Percentiles rank a stretch among this genome's conserved stretches.
phyloP scores from a whole-genome alignment of 2,888 invertebrate genomes.

The Pyrocoelia pectoralis region DNA sequence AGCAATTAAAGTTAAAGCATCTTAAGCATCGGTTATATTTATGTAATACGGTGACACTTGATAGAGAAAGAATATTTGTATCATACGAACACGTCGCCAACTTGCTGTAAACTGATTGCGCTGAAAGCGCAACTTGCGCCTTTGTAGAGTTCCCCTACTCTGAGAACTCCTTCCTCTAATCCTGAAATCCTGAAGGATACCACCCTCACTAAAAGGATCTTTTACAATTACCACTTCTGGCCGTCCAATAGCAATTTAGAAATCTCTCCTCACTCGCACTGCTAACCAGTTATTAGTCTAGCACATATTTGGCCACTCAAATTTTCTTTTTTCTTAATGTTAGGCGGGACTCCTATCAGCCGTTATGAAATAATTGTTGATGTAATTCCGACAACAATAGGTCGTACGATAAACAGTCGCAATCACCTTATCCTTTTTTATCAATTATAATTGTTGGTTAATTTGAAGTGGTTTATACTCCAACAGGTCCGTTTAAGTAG shows the following conservation, averaged over 20 bases:
- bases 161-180: slow-evolving; percentile 46
- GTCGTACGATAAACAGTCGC: slow-evolving; percentile 25
- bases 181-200: slow-evolving; percentile 51
- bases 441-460: slow-evolving; percentile 22
- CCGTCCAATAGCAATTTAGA: slow-evolving; percentile 20
- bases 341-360: neutral
- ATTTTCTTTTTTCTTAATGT: neutral
- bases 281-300: slow-evolving; percentile 12
- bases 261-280: slow-evolving; percentile 20
- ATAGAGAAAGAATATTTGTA: slow-evolving; percentile 34
- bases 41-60: slow-evolving; percentile 44
- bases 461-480: slow-evolving; percentile 27
- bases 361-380: slow-evolving; percentile 4
- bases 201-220: slow-evolving; percentile 41
- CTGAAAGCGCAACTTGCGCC: slow-evolving; percentile 47
- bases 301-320: neutral
- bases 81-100: slow-evolving; percentile 43
- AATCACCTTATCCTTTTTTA: slow-evolving; percentile 26
- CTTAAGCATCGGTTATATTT: slow-evolving; percentile 33
- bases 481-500: slow-evolving; percentile 9
- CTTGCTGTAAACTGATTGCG: slow-evolving; percentile 48
- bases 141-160: slow-evolving; percentile 54
- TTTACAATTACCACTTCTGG: slow-evolving; percentile 19
- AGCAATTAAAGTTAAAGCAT: slow-evolving; percentile 24
- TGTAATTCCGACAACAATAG: slow-evolving; percentile 26